Base-by-base conservation (phyloP, 2,113 vertebrate species). In the Paradisaea rubra region DNA sequence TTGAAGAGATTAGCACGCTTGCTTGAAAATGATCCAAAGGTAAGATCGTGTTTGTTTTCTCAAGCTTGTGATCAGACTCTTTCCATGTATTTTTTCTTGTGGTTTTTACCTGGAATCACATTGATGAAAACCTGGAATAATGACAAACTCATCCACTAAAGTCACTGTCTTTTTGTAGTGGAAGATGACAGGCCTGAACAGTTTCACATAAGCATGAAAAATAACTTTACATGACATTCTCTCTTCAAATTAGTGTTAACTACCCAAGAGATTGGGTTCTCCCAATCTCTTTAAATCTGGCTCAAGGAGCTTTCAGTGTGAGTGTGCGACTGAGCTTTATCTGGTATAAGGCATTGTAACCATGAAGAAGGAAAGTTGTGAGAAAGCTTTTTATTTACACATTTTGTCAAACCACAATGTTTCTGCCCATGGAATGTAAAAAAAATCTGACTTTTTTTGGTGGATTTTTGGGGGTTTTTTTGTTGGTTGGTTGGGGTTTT, bases 11-110 rank as follows among this genome's bases (percentile, higher is more conserved):
- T 98, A 91, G 92, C 52, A 53, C 65, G 11, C 35, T 94, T 98
- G 73, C 97, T 98, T 95, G 93, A 97, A 95, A 97, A 79, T 80
- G 81, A 98, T 68, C 97, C 96, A 80, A 97, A 98, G 98, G 98
- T 98, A 97, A 96, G 85, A n/a, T 49, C 0, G 1, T n/a, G 9
- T 60, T 74, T 59, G 4, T 84, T 77, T 88, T 83, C 57, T 72
- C 16, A 81, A 91, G 27, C 37, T 86, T 59, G 25, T 78, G 68
- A 83, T 37, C 19, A 81, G 41, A 31, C 5, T 59, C 23, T 71
- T 84, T 28, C 37, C 2, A 4, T 65, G 4, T 81, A 41, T 33
- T 78, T 83, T 42, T 89, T 91, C 56, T 66, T 68, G 39, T 13
- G 74, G 10, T 74, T 74, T 52, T 89, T 68, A 68, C 21, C 24